A percentile compares a stretch with the other conserved stretches of the same genome.
Evolutionary conservation across 2,113 vertebrate species (phyloP).

Genomic region (Hystrix cristata): DNA sequence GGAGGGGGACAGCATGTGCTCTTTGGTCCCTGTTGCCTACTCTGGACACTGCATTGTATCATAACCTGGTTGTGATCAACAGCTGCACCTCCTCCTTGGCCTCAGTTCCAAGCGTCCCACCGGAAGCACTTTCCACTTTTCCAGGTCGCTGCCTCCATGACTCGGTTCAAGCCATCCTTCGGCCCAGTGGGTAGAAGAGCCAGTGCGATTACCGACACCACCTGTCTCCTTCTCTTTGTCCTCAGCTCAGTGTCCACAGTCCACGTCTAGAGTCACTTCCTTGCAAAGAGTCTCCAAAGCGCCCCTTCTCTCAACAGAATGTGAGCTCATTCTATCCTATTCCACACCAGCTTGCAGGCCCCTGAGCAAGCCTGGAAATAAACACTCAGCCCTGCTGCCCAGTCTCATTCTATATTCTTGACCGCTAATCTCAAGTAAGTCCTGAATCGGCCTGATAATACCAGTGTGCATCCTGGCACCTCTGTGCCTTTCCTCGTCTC

Average conservation of each 20-base stretch:
- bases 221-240: background rate
- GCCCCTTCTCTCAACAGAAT: background rate
- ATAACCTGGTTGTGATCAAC: background rate
- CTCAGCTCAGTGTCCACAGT: background rate
- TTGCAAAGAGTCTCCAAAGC: background rate
- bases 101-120: background rate
- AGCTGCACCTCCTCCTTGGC: background rate
- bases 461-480: background rate
- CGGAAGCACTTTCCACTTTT: background rate
- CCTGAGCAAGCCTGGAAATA: background rate
- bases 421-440: background rate
- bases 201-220: background rate
- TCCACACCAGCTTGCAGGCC: fast-evolving
- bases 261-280: background rate
- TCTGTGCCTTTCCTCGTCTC: background rate
- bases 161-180: background rate
- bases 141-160: background rate
- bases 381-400: background rate
- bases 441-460: background rate
- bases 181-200: background rate
- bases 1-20: background rate
- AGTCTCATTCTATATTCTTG: background rate
- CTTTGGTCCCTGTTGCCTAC: background rate
- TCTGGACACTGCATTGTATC: background rate
- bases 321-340: background rate